Evolutionary conservation across 2,888 invertebrate genomes (phyloP).

Genomic region (Drosophila mimetica): DNA sequence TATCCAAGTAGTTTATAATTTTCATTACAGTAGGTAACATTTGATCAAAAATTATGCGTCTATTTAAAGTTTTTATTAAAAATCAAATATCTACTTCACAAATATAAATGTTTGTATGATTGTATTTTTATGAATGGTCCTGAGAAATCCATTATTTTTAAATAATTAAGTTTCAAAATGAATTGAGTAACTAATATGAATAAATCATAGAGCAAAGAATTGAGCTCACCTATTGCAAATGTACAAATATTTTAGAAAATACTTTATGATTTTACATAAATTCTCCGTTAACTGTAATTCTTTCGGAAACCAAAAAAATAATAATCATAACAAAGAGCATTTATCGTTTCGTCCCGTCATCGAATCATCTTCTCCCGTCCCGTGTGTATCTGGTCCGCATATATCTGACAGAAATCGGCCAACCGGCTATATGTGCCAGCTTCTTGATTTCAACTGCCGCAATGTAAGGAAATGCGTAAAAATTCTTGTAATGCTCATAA

Average conservation of each 20-base stretch:
- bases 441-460: constrained; percentile 41
- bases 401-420: constrained; percentile 44
- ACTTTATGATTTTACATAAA: neutral
- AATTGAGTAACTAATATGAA: no score
- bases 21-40: no score
- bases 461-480: constrained; percentile 22
- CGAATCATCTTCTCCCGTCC: constrained; percentile 12
- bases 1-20: no score
- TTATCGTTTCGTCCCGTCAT: neutral
- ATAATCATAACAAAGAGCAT: constrained; percentile 17
- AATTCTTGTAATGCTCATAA: constrained; percentile 45
- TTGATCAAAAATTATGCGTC: neutral
- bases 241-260: no score
- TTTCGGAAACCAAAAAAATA: neutral
- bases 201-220: no score
- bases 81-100: no score
- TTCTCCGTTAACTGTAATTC: neutral
- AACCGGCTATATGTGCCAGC: constrained; percentile 21
- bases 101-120: no score
- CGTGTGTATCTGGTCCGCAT: constrained; percentile 22
- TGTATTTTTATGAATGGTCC: no score
- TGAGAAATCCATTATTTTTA: no score
- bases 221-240: no score
- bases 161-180: no score
- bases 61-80: no score